Conservation (phyloP, 2,888 invertebrate genomes). For the Monopis laevigella region DNA sequence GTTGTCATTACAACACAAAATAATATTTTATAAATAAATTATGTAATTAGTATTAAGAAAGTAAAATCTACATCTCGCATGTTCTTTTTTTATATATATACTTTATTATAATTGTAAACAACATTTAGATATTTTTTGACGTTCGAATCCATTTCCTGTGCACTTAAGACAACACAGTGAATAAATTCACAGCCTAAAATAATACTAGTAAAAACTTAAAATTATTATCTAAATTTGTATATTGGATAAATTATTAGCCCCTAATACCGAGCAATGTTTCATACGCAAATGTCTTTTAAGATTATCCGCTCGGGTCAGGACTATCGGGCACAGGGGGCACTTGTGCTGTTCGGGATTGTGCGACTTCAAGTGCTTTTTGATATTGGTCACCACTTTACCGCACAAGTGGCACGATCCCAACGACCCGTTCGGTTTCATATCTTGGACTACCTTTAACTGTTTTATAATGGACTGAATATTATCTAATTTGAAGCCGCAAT, state of each 20-base stretch:
- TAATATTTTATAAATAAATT: too few relatives aligned
- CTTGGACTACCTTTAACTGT: constrained; percentile 40
- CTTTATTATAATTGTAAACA: too few relatives aligned
- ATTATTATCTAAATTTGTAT: constrained; percentile 32
- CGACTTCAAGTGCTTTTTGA: constrained; percentile 74
- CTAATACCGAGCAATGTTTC: constrained; percentile 63
- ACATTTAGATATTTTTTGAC: too few relatives aligned
- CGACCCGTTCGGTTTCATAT: constrained; percentile 34
- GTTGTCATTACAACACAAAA: too few relatives aligned
- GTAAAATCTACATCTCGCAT: too few relatives aligned
- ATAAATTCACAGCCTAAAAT: constrained; percentile 13
- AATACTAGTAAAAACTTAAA: constrained; percentile 1
- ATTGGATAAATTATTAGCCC: constrained; percentile 44
- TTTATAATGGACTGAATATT: constrained; percentile 50
- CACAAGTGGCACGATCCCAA: constrained; percentile 70
- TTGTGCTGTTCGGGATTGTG: constrained; percentile 71
- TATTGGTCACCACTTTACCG: constrained; percentile 72
- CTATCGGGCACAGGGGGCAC: constrained; percentile 70
- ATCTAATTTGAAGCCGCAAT: constrained; percentile 38
- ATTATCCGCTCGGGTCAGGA: constrained; percentile 73
- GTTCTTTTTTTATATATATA: too few relatives aligned
- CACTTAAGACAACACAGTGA: too few relatives aligned
- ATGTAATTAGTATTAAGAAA: too few relatives aligned
- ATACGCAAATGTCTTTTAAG: constrained; percentile 72
- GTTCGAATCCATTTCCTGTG: too few relatives aligned